phyloP scores from a whole-genome alignment of 64 coral and sea anemone species.

The Stichodactyla helianthus region DNA sequence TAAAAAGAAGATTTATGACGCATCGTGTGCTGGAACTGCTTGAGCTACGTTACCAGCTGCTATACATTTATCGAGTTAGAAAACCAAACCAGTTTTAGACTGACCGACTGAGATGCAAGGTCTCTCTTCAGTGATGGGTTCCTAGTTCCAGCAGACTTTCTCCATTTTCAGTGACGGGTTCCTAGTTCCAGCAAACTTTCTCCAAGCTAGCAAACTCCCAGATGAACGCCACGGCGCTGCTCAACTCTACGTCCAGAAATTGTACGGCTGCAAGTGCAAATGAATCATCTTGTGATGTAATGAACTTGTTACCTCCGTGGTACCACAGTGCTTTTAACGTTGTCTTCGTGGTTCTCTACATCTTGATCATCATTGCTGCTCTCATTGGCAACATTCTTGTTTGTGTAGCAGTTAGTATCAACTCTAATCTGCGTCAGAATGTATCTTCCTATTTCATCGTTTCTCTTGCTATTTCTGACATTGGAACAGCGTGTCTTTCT shows the following conservation, averaged over 20 bases:
- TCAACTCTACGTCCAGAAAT: background rate
- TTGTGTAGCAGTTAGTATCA: conserved; percentile 46
- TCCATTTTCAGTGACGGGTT: background rate
- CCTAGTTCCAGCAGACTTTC: background rate
- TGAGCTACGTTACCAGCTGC: background rate
- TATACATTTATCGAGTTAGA: background rate
- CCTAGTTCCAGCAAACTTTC: background rate
- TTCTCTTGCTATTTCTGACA: conserved; percentile 48
- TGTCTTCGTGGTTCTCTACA: conserved; percentile 5
- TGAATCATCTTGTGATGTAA: background rate
- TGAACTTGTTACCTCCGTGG: background rate
- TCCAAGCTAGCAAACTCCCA: background rate
- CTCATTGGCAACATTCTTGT: conserved; percentile 55
- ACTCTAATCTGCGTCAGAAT: conserved; percentile 22
- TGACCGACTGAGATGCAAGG: background rate
- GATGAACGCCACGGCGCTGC: background rate
- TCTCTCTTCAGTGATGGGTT: background rate
- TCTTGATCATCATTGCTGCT: conserved; percentile 28
- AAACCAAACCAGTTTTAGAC: background rate
- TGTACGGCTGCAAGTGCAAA: background rate
- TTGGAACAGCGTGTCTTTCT: conserved; percentile 36
- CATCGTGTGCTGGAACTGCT: background rate
- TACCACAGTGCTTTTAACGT: background rate
- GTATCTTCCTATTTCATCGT: conserved; percentile 39
- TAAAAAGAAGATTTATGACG: background rate